phyloP scores from a whole-genome alignment of 2,797 vertebrate genomes.

The Lycodopsis pacificus region DNA sequence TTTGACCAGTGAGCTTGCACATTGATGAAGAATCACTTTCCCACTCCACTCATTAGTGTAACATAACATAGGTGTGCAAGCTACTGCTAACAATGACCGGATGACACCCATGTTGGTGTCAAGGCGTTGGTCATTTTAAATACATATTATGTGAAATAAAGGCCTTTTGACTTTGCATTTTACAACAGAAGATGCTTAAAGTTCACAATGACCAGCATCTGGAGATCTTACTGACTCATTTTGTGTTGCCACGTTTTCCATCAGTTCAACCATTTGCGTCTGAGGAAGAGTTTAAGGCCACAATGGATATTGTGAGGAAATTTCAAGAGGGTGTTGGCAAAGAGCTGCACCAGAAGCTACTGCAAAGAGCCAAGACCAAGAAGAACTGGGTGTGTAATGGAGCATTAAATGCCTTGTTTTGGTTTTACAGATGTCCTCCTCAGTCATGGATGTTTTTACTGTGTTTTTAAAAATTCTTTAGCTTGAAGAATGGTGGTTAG shows the following conservation, averaged over 20 bases:
- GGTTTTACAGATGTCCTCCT: neutral
- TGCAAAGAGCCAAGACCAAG: constrained; percentile 89
- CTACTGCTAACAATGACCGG: too few species aligned
- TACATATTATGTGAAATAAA: too few species aligned
- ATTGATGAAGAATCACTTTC: neutral
- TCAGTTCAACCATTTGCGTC: constrained; percentile 94
- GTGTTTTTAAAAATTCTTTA: constrained; percentile 63
- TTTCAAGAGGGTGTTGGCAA: constrained; percentile 91
- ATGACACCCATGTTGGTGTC: too few species aligned
- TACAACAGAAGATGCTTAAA: neutral
- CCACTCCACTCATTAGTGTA: neutral
- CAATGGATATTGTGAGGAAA: constrained; percentile 84
- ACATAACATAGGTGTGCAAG: too few species aligned
- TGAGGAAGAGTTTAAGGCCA: constrained; percentile 88
- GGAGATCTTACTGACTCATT: constrained; percentile 2
- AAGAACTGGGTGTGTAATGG: constrained; percentile 91
- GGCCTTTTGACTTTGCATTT: neutral
- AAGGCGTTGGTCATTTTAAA: too few species aligned
- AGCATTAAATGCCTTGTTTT: neutral
- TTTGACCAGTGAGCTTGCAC: neutral
- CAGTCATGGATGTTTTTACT: constrained; percentile 10
- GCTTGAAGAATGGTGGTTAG: constrained; percentile 98
- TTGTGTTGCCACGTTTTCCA: constrained; percentile 22
- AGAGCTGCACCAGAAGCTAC: constrained; percentile 91
- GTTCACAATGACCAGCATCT: neutral